Base-by-base conservation (phyloP, 2,113 vertebrate genomes). In the Toxotes jaculatrix region DNA sequence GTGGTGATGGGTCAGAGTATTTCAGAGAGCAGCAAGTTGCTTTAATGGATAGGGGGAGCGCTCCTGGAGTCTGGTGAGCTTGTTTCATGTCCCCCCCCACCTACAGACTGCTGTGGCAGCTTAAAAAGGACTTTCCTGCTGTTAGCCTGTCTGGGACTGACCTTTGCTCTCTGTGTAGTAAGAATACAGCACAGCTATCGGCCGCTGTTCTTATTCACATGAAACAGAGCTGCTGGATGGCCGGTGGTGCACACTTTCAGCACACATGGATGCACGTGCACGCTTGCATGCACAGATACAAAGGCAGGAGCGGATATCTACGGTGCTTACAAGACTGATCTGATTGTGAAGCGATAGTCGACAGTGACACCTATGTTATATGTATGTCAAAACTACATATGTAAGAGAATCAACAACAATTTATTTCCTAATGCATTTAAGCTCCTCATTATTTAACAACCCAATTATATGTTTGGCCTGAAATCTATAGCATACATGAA, bases 111-210 rank as follows among this genome's bases (percentile, higher is more conserved):
- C 83, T 45, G 71, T 66, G 66, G 65, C 65, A 42, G 79, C 77
- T 94, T 92, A 81, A 94, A 95, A 95, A 88, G 92, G 47, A 79
- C 79, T 13, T 31, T 86, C 93, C 88, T 76, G 92, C 93, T 94
- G 94, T 87, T 89, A n/a, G 61, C 56, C 87, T 83, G 79, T 80
- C 80, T 77, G 74, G 1, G 36, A 49, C 73, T 95, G 94, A 96
- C 95, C 95, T 96, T 95, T 69, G 82, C 77, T 86, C 75, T 92
- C 90, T 94, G 90, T 95, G 94, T 94, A 89, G 92, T 93, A 47
- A 91, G 86, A 84, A 87, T 92, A 93, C 83, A 87, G 87, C 81
- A 49, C 74, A 62, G 81, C 71, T 82, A 69, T 87, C 79, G 62
- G 17, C 87, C 19, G 71, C 85, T 77, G 89, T 62, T 87, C 86